A percentile compares a stretch with the other conserved stretches of the same genome.
Evolutionary conservation across 2,113 vertebrate genomes (phyloP).

Genomic region (Saguinus imperator): DNA sequence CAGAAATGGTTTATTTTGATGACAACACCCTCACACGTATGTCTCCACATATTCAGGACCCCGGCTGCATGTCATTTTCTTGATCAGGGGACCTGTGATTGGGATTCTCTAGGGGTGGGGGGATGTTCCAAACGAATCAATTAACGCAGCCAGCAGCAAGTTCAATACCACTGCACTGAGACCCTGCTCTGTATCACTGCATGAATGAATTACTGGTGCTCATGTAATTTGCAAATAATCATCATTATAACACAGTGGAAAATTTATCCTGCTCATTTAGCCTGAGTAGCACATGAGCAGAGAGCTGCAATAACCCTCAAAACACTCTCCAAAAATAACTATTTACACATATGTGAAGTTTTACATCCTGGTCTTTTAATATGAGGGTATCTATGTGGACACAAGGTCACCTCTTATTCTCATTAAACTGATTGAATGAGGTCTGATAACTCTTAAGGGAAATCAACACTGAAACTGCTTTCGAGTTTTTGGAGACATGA

Average conservation of each 20-base stretch:
- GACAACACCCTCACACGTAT: not conserved
- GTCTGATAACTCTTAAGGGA: conserved; percentile 81
- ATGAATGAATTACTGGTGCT: conserved; percentile 40
- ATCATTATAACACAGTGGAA: not conserved
- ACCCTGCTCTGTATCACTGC: not conserved
- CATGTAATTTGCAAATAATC: conserved; percentile 5
- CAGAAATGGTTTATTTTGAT: not conserved
- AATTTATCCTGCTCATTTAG: not conserved
- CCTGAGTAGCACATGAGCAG: not conserved
- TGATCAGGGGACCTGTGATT: conserved; percentile 24
- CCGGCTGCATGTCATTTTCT: not conserved
- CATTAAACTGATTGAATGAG: conserved; percentile 71
- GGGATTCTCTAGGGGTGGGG: not conserved
- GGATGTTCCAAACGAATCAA: conserved; percentile 40
- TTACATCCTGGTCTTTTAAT: conserved; percentile 65
- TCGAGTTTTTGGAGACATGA: conserved; percentile 67
- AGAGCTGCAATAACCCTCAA: not conserved
- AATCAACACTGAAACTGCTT: conserved; percentile 77
- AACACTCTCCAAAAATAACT: conserved; percentile 44
- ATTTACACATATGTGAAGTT: conserved; percentile 51
- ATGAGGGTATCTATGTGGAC: conserved; percentile 68
- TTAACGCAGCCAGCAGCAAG: not conserved
- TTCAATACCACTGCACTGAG: not conserved
- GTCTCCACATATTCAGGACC: not conserved
- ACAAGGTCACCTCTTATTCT: conserved; percentile 81